Percentiles rank a stretch among this genome's conserved stretches.
Conservation (phyloP, 2,888 invertebrate genomes). For the Muscina levida region DNA sequence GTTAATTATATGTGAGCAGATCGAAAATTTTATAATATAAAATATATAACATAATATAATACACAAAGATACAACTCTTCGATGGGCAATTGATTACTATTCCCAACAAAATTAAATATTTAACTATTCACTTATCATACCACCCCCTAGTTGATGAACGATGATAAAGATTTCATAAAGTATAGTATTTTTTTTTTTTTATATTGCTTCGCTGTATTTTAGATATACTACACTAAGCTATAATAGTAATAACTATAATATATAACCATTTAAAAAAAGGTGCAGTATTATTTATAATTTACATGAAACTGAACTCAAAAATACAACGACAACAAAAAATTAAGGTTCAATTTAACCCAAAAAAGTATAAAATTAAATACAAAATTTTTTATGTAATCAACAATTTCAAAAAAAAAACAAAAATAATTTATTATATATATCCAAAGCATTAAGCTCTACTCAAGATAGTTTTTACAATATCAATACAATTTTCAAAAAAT, state of each 20-base stretch:
- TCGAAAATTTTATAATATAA: too few species aligned
- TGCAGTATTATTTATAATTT: slow-evolving; percentile 51
- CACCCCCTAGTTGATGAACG: background rate
- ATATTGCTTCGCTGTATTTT: slow-evolving; percentile 1
- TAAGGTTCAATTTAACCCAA: background rate
- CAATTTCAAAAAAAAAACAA: slow-evolving; percentile 7
- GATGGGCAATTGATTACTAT: too few species aligned
- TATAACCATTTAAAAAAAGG: slow-evolving; percentile 47
- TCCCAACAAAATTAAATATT: too few species aligned
- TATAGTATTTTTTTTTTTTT: too few species aligned
- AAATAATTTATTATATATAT: background rate
- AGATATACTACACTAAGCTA: slow-evolving; percentile 56
- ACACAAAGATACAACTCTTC: too few species aligned
- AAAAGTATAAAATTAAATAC: too few species aligned
- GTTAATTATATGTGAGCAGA: too few species aligned
- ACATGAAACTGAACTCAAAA: slow-evolving; percentile 27
- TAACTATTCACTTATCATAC: too few species aligned
- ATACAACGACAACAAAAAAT: too few species aligned
- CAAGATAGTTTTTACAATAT: slow-evolving; percentile 25
- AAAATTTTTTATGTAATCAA: too few species aligned
- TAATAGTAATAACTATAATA: slow-evolving; percentile 46
- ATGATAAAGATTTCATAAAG: too few species aligned
- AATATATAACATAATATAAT: too few species aligned
- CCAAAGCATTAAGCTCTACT: slow-evolving; percentile 45
- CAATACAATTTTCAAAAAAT: slow-evolving; percentile 12